A percentile compares a stretch with the other conserved stretches of the same genome.
Evolutionary conservation across 1,140 invertebrate species (phyloP).

Genomic region (Drosophila bifasciata): DNA sequence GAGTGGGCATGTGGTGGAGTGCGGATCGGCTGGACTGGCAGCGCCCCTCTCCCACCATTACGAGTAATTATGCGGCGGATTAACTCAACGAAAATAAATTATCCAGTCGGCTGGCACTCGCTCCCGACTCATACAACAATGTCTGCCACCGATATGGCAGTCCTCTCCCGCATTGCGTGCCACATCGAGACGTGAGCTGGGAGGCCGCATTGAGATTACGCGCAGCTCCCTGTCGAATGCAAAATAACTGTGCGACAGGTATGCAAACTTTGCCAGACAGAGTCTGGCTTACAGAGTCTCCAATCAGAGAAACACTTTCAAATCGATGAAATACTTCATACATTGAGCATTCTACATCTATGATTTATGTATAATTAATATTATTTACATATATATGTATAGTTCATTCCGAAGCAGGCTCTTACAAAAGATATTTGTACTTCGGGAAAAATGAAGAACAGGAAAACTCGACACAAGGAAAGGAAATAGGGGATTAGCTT

Average conservation of each 20-base stretch:
- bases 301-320: too few species aligned
- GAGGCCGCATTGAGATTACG: slow-evolving; percentile 32
- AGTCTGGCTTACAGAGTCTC: too few species aligned
- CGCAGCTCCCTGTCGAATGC: slow-evolving; percentile 17
- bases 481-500: too few species aligned
- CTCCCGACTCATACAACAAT: slow-evolving; percentile 20
- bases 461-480: too few species aligned
- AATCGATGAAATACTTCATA: too few species aligned
- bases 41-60: slow-evolving; percentile 12
- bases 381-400: too few species aligned
- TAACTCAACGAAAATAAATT: slow-evolving; percentile 61
- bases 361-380: too few species aligned
- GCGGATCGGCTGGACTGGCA: slow-evolving; percentile 21
- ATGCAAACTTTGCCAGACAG: too few species aligned
- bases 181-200: slow-evolving; percentile 37
- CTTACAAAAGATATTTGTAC: too few species aligned
- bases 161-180: slow-evolving; percentile 38
- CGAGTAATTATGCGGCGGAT: slow-evolving; percentile 66
- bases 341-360: too few species aligned
- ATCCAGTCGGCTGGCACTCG: slow-evolving; percentile 8
- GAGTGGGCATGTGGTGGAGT: slow-evolving; percentile 18
- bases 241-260: background rate
- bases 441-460: too few species aligned
- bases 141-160: slow-evolving; percentile 24
- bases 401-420: too few species aligned